Base-by-base conservation (phyloP, 2,888 invertebrate genomes). In the Plebejus anna region DNA sequence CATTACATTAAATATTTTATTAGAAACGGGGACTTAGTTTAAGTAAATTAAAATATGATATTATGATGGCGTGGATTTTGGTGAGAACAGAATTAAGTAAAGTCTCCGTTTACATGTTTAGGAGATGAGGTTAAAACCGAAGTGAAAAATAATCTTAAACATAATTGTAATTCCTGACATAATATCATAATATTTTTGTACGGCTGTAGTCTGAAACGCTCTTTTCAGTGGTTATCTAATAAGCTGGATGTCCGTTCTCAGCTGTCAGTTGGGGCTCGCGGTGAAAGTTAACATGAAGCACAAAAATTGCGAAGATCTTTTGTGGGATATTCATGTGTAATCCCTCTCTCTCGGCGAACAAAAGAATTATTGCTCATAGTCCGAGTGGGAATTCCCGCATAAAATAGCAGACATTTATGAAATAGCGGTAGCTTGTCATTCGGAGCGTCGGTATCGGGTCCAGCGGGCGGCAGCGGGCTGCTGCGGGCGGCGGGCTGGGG, bases 361-460 rank as follows among this genome's bases (percentile, higher is more conserved):
- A 88, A 88, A 88, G 85, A 89, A 89, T 89, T 88, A 89, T 89
- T 86, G 86, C 86, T 87, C 86, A 89, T 88, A 85, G 87, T 87
- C 84, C 85, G 85, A 85, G 84, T 84, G 85, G 84, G 85, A 87
- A 88, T 88, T 87, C 87, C 87, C 83, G 86, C 85, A 88, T 88
- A 88, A 89, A 90, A 91, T 89, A 88, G 87, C 86, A 88, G 87
- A 89, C 87, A 90, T 89, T 91, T 91, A 91, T 89, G 87, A 89
- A 91, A 92, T 89, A 90, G 85, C 88, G 86, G 87, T 85, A 87
- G 88, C 85, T 87, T 90, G 91, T 90, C 90, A 90, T 90, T 90
- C 85, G 86, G 84, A 85, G 88, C 86, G 86, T 84, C 84, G 85
- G 87, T 89, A 89, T 90, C 88, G 85, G 84, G 87, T 86, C 86